A percentile compares a stretch with the other conserved stretches of the same genome.
Conservation (phyloP, 2,797 vertebrate species). For the Nyctalus aviator region DNA sequence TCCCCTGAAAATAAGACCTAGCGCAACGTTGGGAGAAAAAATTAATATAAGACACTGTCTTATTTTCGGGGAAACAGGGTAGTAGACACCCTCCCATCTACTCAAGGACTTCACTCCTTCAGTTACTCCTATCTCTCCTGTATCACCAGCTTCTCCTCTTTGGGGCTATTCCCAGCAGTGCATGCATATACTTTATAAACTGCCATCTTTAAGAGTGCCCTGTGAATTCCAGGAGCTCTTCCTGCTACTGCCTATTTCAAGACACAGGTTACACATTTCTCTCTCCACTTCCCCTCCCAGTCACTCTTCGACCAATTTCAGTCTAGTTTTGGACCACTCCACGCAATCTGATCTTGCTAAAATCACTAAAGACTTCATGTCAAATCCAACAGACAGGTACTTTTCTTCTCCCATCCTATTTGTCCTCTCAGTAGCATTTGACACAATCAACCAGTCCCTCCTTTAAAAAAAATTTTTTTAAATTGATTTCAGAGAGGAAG, state of each 20-base stretch:
- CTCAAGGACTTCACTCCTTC: background rate
- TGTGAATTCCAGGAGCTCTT: constrained; percentile 6
- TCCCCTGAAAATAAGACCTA: too few relatives aligned
- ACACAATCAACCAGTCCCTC: background rate
- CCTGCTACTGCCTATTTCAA: background rate
- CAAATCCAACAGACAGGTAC: background rate
- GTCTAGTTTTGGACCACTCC: constrained; percentile 3
- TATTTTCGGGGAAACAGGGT: too few relatives aligned
- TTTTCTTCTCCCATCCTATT: background rate
- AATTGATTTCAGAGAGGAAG: too few relatives aligned
- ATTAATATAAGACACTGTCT: too few relatives aligned
- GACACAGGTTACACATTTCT: background rate
- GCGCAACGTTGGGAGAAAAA: too few relatives aligned
- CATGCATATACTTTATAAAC: background rate
- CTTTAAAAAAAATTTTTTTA: background rate
- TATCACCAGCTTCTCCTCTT: background rate
- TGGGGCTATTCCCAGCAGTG: background rate
- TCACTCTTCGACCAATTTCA: constrained; percentile 24
- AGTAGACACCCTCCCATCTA: background rate
- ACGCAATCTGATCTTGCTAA: background rate
- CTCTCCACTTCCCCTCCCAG: background rate
- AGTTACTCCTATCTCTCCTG: background rate
- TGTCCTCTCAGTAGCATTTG: constrained; percentile 5
- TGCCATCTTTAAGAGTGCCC: background rate
- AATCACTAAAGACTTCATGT: background rate